Percentiles rank a stretch among this genome's conserved stretches.
Conservation (phyloP, 2,888 invertebrate species). For the Campaea margaritaria region DNA sequence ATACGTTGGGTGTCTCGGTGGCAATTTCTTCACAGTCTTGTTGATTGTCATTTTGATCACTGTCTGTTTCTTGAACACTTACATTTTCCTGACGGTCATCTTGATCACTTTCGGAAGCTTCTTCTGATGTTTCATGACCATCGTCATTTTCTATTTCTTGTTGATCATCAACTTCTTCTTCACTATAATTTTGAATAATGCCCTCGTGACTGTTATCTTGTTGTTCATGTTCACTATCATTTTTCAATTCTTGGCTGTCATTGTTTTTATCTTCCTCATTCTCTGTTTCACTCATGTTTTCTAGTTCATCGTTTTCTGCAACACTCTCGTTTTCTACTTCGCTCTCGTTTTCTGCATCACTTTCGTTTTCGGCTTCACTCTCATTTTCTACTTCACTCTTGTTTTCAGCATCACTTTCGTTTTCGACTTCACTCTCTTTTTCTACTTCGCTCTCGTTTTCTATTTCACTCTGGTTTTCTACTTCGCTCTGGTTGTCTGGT, state of each 20-base stretch:
- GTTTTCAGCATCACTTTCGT: constrained; percentile 18
- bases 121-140: constrained; percentile 11
- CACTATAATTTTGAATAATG: constrained; percentile 25
- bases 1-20: constrained; percentile 46
- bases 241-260: constrained; percentile 8
- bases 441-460: constrained; percentile 15
- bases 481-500: constrained; percentile 8
- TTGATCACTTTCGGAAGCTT: constrained; percentile 23
- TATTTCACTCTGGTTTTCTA: constrained; percentile 9
- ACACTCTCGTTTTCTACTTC: constrained; percentile 13
- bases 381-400: constrained; percentile 22
- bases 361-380: constrained; percentile 15
- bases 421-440: constrained; percentile 18
- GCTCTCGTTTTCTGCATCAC: constrained; percentile 14
- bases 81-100: no score
- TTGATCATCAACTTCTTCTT: constrained; percentile 23
- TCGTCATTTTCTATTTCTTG: constrained; percentile 23
- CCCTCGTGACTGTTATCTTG: constrained; percentile 31
- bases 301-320: constrained; percentile 4
- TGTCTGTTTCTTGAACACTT: constrained; percentile 28
- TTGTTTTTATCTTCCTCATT: neutral
- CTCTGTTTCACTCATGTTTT: constrained; percentile 22
- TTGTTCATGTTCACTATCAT: constrained; percentile 20
- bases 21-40: constrained; percentile 39
- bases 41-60: constrained; percentile 35